These are phyloP conservation scores for Centropyge bicolor DNA, from an alignment of 2,797 vertebrate species.

Conservation along the genomic window DNA sequence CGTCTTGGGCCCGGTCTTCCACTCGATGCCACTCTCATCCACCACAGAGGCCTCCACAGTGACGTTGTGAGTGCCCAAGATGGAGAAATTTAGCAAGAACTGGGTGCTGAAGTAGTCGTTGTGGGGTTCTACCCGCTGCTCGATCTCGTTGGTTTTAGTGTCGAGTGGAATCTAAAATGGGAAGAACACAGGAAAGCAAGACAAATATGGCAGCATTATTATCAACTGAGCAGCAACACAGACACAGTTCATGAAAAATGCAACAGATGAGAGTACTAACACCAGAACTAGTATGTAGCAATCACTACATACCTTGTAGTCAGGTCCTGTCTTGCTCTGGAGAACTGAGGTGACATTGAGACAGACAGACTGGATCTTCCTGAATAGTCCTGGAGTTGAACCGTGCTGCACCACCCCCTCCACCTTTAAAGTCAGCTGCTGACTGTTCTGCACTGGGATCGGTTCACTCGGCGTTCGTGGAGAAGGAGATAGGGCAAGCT, in stretches of 20 bases:
- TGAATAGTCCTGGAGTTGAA: conserved; percentile 94
- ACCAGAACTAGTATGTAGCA: not conserved
- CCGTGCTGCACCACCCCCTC: conserved; percentile 98
- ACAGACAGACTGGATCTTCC: conserved; percentile 96
- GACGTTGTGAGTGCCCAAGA: conserved; percentile 93
- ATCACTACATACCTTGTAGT: conserved; percentile 89
- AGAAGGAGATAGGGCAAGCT: conserved; percentile 96
- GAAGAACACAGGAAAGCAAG: not conserved
- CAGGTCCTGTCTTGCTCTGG: conserved; percentile 93
- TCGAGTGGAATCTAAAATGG: conserved; percentile 89
- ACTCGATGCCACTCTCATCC: conserved; percentile 93
- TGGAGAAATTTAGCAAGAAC: conserved; percentile 94
- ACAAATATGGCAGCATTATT: not conserved
- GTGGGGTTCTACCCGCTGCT: conserved; percentile 96
- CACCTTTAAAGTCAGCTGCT: conserved; percentile 96
- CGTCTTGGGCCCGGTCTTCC: conserved; percentile 96
- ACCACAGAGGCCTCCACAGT: conserved; percentile 96
- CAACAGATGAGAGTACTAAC: not conserved
- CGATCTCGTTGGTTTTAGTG: conserved; percentile 93
- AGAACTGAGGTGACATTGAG: conserved; percentile 94
- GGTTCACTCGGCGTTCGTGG: conserved; percentile 94
- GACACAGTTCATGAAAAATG: not conserved
- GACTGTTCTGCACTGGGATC: conserved; percentile 95
- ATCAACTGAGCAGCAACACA: not conserved
- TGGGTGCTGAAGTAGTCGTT: conserved; percentile 99